Evolutionary conservation across 1,140 invertebrate species (phyloP).

Genomic region (Frieseomelitta varia): DNA sequence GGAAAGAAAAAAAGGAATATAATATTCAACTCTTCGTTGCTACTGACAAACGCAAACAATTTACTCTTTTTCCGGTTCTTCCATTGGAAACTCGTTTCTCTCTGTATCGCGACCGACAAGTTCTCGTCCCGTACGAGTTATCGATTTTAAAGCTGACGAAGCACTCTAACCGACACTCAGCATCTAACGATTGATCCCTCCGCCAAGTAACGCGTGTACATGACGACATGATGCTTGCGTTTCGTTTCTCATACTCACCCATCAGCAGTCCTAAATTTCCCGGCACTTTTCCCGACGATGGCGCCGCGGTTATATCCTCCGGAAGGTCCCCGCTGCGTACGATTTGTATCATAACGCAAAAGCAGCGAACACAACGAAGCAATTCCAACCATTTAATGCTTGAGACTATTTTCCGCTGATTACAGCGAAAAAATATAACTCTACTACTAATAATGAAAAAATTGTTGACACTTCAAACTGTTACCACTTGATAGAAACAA

Average conservation of each 20-base stretch:
- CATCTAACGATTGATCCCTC: neutral
- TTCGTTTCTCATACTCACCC: conserved; percentile 72
- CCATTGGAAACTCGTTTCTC: neutral
- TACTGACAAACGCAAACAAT: neutral
- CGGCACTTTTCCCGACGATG: conserved; percentile 77
- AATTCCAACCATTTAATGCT: neutral
- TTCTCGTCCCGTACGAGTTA: neutral
- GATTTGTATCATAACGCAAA: conserved; percentile 68
- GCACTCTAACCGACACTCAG: neutral
- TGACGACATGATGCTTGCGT: neutral
- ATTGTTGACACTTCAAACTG: no score
- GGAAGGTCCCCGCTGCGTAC: conserved; percentile 84
- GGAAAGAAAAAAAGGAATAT: no score
- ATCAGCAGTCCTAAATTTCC: conserved; percentile 80
- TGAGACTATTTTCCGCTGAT: neutral
- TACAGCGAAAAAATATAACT: no score
- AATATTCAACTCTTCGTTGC: neutral
- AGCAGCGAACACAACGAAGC: neutral
- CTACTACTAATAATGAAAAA: no score
- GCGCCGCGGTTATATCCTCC: conserved; percentile 82
- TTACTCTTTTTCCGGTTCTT: neutral
- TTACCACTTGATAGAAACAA: no score
- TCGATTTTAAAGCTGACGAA: conserved; percentile 31
- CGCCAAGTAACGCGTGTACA: neutral
- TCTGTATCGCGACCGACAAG: neutral